These are phyloP conservation scores for Notothenia rossii DNA, from an alignment of 2,113 vertebrate genomes.

Conservation along the genomic window DNA sequence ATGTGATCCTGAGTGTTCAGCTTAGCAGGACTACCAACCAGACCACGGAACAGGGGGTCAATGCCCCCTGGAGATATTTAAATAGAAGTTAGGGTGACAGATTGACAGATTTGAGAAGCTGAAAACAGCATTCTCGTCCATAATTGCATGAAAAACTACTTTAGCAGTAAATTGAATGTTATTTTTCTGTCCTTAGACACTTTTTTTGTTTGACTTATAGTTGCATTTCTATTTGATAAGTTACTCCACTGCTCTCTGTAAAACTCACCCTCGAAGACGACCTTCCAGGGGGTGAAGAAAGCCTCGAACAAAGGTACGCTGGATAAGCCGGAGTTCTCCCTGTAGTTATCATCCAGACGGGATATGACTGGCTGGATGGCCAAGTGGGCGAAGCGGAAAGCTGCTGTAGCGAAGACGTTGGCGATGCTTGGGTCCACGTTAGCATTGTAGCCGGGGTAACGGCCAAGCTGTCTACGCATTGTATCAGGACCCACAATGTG, in stretches of 20 bases:
- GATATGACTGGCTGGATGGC: constrained; percentile 85
- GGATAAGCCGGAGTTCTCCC: constrained; percentile 70
- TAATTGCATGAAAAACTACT: too few species aligned
- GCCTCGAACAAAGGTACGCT: constrained; percentile 81
- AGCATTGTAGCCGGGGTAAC: constrained; percentile 81
- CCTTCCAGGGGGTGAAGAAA: constrained; percentile 90
- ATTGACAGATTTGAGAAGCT: too few species aligned
- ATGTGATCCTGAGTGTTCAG: constrained; percentile 87
- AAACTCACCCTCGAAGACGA: constrained; percentile 87
- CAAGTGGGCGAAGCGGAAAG: constrained; percentile 91
- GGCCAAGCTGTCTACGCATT: constrained; percentile 73
- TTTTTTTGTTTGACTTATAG: too few species aligned
- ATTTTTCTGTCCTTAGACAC: too few species aligned
- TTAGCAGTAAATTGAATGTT: too few species aligned
- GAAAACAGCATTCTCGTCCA: too few species aligned
- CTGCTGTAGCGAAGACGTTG: constrained; percentile 89
- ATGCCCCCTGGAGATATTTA: constrained; percentile 83
- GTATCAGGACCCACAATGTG: constrained; percentile 77
- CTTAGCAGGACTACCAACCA: constrained; percentile 85
- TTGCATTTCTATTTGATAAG: background rate
- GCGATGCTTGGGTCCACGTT: constrained; percentile 87
- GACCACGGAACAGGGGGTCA: constrained; percentile 85
- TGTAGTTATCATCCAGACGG: constrained; percentile 83
- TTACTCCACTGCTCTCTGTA: background rate
- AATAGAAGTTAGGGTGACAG: constrained; percentile 1